phyloP scores from a whole-genome alignment of 1,140 invertebrate species.

The Anoplophora glabripennis region DNA sequence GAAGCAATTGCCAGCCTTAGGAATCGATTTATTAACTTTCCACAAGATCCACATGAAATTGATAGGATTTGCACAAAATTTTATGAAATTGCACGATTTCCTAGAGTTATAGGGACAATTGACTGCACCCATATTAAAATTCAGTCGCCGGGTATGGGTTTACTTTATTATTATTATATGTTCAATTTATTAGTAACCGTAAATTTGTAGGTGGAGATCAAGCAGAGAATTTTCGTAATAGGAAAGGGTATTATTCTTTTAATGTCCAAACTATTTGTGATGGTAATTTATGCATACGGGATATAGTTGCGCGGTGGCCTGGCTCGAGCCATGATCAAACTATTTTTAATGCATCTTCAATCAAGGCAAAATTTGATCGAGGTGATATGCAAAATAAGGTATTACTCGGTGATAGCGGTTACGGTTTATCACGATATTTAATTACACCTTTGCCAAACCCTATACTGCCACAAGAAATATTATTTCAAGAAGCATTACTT shows the following conservation, averaged over 20 bases:
- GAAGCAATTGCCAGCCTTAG: no score
- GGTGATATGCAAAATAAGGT: conserved; percentile 30
- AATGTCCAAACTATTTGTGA: conserved; percentile 47
- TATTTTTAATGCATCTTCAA: conserved; percentile 23
- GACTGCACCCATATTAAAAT: no score
- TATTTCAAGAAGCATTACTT: conserved; percentile 41
- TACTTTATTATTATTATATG: no score
- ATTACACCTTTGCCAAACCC: conserved; percentile 37
- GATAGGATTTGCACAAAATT: no score
- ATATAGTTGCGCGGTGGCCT: conserved; percentile 48
- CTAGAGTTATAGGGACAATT: no score
- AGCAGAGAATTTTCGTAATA: no score
- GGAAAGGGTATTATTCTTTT: conserved; percentile 49
- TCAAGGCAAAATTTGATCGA: conserved; percentile 7
- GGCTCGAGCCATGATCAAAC: conserved; percentile 26
- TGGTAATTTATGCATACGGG: conserved; percentile 41
- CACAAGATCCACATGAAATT: no score
- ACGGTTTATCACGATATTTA: conserved; percentile 27
- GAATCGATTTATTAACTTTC: no score
- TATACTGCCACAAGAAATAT: conserved; percentile 24
- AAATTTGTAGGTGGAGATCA: no score
- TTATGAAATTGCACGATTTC: no score
- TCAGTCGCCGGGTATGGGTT: no score
- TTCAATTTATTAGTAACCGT: no score
- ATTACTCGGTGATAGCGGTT: conserved; percentile 14